Evolutionary conservation across 2,113 vertebrate genomes (phyloP).

Genomic region (Dascyllus trimaculatus): DNA sequence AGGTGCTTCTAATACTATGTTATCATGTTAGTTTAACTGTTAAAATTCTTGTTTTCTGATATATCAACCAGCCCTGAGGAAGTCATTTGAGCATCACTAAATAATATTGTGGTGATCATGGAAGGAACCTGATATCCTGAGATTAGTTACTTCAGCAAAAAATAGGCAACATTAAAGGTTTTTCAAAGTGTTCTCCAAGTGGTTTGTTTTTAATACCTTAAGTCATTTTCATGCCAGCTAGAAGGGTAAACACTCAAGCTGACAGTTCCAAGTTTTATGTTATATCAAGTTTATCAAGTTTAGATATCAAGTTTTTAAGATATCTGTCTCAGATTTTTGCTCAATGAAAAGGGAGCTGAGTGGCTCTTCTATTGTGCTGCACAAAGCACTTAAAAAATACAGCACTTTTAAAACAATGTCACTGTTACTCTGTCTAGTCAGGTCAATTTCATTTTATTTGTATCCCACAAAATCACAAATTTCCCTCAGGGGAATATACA

Average conservation of each 20-base stretch:
- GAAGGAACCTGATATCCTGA: not conserved
- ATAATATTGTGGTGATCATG: not conserved
- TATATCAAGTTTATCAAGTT: too few species aligned
- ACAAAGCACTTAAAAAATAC: slow-evolving; percentile 5
- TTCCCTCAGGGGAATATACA: not conserved
- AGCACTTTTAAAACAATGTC: slow-evolving; percentile 18
- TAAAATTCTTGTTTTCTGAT: not conserved
- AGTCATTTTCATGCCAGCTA: not conserved
- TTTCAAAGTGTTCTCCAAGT: too few species aligned
- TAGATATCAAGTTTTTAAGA: slow-evolving; percentile 5
- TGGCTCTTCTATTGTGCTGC: slow-evolving; percentile 1
- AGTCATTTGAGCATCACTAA: not conserved
- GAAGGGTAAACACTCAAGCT: slow-evolving; percentile 9
- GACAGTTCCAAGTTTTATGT: slow-evolving; percentile 1
- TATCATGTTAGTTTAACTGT: too few species aligned
- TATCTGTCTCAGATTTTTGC: not conserved
- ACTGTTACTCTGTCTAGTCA: slow-evolving; percentile 2
- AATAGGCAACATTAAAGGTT: too few species aligned
- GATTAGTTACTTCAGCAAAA: too few species aligned
- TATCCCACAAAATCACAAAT: not conserved
- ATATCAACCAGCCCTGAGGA: not conserved
- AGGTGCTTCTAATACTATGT: not conserved
- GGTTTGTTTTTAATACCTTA: too few species aligned
- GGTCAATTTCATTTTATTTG: not conserved
- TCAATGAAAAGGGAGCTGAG: not conserved